phyloP scores from a whole-genome alignment of 1,140 invertebrate genomes.

The Euschistus heros region DNA sequence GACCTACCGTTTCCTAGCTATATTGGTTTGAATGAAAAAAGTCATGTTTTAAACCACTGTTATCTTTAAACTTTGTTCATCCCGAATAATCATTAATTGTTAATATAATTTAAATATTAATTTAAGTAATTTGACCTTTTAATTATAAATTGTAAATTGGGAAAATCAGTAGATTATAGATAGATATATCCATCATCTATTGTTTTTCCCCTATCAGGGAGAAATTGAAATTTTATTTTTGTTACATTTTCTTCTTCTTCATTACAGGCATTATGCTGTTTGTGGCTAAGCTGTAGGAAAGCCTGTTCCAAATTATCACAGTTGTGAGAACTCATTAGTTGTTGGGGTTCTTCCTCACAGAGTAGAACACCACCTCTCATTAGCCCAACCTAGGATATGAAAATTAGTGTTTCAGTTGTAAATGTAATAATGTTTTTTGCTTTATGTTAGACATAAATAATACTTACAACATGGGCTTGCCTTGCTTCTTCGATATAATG shows the following conservation, averaged over 20 bases:
- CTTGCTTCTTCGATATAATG: conserved; percentile 57
- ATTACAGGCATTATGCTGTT: conserved; percentile 36
- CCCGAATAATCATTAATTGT: too few relatives aligned
- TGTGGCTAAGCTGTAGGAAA: conserved; percentile 55
- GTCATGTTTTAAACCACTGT: too few relatives aligned
- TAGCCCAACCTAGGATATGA: conserved; percentile 61
- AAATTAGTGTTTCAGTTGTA: background rate
- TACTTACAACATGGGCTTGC: conserved; percentile 43
- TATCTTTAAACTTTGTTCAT: too few relatives aligned
- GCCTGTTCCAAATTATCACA: conserved; percentile 60
- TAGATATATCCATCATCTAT: too few relatives aligned
- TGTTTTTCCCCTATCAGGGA: too few relatives aligned
- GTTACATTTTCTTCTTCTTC: conserved; percentile 21
- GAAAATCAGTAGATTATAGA: too few relatives aligned
- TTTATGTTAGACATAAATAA: background rate
- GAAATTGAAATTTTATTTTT: too few relatives aligned
- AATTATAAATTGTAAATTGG: too few relatives aligned
- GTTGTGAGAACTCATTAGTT: conserved; percentile 49
- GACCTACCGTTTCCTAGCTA: too few relatives aligned
- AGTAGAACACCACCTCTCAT: conserved; percentile 75
- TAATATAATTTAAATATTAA: too few relatives aligned
- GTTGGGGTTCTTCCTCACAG: conserved; percentile 69
- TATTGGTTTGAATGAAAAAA: too few relatives aligned
- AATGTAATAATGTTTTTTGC: background rate
- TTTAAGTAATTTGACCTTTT: too few relatives aligned